Conservation (phyloP, 2,888 invertebrate species). For the Chloromyia formosa region DNA sequence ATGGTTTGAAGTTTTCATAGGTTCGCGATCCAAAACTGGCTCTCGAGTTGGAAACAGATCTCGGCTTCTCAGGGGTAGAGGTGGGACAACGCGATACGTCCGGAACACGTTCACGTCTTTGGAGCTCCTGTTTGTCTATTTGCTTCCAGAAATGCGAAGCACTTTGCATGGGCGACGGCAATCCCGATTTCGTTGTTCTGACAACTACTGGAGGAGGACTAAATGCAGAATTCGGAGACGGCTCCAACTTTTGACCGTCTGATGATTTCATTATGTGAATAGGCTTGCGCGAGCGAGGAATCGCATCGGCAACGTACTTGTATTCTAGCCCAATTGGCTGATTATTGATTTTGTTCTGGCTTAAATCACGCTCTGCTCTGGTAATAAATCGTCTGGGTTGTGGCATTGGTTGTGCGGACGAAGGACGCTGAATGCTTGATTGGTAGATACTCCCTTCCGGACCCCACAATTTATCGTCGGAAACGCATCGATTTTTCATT, state of each 20-base stretch:
- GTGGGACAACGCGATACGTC: constrained; percentile 48
- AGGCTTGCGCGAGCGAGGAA: constrained; percentile 76
- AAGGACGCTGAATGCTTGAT: constrained; percentile 54
- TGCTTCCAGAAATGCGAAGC: constrained; percentile 73
- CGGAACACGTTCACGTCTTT: constrained; percentile 56
- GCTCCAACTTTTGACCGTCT: constrained; percentile 60
- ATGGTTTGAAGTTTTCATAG: constrained; percentile 44
- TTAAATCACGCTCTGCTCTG: constrained; percentile 20
- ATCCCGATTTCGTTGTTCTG: constrained; percentile 60
- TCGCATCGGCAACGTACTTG: constrained; percentile 76
- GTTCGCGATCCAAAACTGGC: constrained; percentile 54
- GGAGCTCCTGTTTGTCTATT: constrained; percentile 68
- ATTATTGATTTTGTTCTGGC: background rate
- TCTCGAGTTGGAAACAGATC: constrained; percentile 60
- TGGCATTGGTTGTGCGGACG: constrained; percentile 52
- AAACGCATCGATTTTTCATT: constrained; percentile 60
- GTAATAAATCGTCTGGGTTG: constrained; percentile 45
- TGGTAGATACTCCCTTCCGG: constrained; percentile 58
- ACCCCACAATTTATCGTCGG: constrained; percentile 63
- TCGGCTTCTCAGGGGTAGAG: constrained; percentile 54
- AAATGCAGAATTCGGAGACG: constrained; percentile 57
- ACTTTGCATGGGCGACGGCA: constrained; percentile 62
- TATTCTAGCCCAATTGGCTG: constrained; percentile 63
- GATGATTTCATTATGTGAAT: constrained; percentile 71
- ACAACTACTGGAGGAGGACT: constrained; percentile 55